Evolutionary conservation across 2,797 vertebrate species (phyloP).

Genomic region (Oreochromis mossambicus): DNA sequence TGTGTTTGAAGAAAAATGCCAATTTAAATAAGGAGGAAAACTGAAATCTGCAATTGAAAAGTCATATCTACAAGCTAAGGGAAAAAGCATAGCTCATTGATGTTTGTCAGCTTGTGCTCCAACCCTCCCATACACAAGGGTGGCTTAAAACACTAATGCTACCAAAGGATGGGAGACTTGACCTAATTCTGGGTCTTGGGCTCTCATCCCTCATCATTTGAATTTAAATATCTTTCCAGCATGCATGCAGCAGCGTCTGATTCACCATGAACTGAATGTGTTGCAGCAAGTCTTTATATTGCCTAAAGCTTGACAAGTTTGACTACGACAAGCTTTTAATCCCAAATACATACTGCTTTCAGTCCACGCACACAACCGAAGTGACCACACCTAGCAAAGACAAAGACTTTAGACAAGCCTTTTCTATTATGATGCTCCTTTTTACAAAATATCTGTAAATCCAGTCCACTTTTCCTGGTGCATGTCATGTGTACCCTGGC

Average conservation of each 20-base stretch:
- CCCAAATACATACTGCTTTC: not conserved
- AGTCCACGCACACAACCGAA: not conserved
- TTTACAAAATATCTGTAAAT: slow-evolving; percentile 9
- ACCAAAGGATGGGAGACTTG: slow-evolving; percentile 50
- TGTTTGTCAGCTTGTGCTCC: slow-evolving; percentile 26
- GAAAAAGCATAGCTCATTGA: slow-evolving; percentile 12
- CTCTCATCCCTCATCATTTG: slow-evolving; percentile 41
- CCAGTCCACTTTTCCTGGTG: not conserved
- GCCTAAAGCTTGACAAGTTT: not conserved
- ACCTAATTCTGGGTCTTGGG: slow-evolving; percentile 63
- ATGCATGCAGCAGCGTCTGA: slow-evolving; percentile 26
- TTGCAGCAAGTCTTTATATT: not conserved
- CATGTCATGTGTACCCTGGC: not conserved
- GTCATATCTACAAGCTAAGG: not conserved
- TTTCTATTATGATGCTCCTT: not conserved
- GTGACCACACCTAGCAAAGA: slow-evolving; percentile 1
- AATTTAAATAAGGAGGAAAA: not conserved
- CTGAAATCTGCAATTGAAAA: not conserved
- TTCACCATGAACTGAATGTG: not conserved
- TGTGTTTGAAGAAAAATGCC: not conserved
- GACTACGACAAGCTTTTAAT: not conserved
- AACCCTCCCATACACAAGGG: slow-evolving; percentile 40
- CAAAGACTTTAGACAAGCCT: not conserved
- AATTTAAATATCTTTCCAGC: slow-evolving; percentile 50
- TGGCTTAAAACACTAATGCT: slow-evolving; percentile 51